A percentile compares a stretch with the other conserved stretches of the same genome.
Conservation (phyloP, 2,113 vertebrate species). For the Oncorhynchus masou region DNA sequence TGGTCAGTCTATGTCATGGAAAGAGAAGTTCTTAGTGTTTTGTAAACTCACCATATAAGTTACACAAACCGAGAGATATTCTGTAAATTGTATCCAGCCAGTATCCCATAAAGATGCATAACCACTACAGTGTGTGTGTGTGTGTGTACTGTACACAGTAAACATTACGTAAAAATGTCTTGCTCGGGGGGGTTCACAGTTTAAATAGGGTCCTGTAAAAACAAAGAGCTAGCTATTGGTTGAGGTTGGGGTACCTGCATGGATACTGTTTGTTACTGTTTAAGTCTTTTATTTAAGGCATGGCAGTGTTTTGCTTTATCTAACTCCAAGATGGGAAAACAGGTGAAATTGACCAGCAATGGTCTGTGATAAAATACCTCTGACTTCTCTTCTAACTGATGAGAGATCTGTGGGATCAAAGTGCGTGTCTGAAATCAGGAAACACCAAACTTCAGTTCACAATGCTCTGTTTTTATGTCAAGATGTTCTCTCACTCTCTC, state of each 20-base stretch:
- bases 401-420: slow-evolving; percentile 23
- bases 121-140: background rate
- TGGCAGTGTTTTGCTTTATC: background rate
- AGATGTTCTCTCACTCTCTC: too few species aligned
- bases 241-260: background rate
- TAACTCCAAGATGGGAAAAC: slow-evolving; percentile 28
- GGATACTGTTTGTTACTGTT: background rate
- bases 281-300: background rate
- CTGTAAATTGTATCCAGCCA: too few species aligned
- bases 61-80: too few species aligned
- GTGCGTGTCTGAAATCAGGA: background rate
- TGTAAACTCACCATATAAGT: too few species aligned
- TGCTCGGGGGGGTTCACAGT: too few species aligned
- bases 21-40: too few species aligned
- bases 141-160: background rate
- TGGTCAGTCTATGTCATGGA: too few species aligned
- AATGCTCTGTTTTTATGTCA: background rate
- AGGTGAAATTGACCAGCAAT: slow-evolving; percentile 11
- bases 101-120: background rate
- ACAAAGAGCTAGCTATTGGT: background rate
- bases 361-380: slow-evolving; percentile 13
- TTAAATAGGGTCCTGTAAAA: background rate
- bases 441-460: background rate
- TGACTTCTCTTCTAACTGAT: slow-evolving; percentile 30
- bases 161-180: too few species aligned